Evolutionary conservation across 2,797 vertebrate genomes (phyloP), one percentile per base, ranked within the genome.

Genomic region (Zalophus californianus): DNA sequence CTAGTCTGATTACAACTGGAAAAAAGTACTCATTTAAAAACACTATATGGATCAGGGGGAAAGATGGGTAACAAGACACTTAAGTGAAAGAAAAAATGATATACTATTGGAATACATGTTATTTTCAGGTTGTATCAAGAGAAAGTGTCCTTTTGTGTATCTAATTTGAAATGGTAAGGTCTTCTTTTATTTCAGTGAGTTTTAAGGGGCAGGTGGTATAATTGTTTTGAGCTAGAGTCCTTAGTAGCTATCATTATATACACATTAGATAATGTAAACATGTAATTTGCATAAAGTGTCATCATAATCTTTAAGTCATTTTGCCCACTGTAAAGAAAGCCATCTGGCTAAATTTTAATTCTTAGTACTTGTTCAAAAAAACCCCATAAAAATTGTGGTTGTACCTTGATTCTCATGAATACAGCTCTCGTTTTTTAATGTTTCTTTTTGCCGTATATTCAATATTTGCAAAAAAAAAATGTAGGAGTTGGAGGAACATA

Each of bases 241-340:
- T 97, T 97, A 93, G 80, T 94, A 77, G 21, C 52, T 87, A 82
- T 88, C 91, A 88, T 97, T 97, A 96, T 86, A 91, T 35, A 38
- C 32, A 79, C 72, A 96, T 96, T 83, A 94, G 21, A 68, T 78
- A 72, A 90, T 86, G 14, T 94, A 90, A 94, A 97, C 92, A 85
- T 88, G 41, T 94, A 75, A 87, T 87, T 94, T 91, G 56, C 32
- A 92, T 83, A 82, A 92, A 86, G 80, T 90, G 8, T 52, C 56
- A 93, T 93, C 90, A 73, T 95, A 80, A 97, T 90, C 58, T 94
- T 85, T 86, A 97, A 96, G 7, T 92, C 52, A 95, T 93, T 90
- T 96, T 96, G 13, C 44, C 56, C 21, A 66, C 44, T 60, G 7
- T 62, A 91, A 96, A 96, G 52, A 92, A 97, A 94, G 23, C 13